A percentile compares a stretch with the other conserved stretches of the same genome.
phyloP scores from a whole-genome alignment of 2,888 invertebrate genomes.

The Euplexia lucipara region DNA sequence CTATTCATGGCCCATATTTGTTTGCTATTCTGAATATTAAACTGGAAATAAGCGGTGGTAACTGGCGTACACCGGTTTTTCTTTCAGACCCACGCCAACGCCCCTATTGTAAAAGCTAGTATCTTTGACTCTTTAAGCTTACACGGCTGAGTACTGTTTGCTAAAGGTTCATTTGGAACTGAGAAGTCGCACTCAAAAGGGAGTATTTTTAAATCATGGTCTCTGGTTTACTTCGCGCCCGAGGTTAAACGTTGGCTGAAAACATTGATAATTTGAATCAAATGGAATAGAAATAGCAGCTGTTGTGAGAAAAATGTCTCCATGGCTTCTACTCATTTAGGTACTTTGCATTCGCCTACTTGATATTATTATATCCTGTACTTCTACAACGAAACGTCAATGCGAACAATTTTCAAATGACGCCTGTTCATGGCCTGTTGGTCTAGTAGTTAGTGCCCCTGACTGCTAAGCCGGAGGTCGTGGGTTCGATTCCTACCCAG shows the following conservation, averaged over 20 bases:
- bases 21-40: conserved; percentile 40
- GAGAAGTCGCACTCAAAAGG: conserved; percentile 1
- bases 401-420: too few species aligned
- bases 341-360: too few species aligned
- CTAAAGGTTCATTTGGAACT: conserved; percentile 30
- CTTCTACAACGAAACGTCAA: too few species aligned
- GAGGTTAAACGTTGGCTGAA: conserved; percentile 4
- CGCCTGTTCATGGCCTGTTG: too few species aligned
- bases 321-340: neutral
- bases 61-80: conserved; percentile 9
- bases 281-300: neutral
- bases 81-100: conserved; percentile 11
- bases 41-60: conserved; percentile 9
- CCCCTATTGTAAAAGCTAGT: conserved; percentile 16
- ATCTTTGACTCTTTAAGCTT: conserved; percentile 32
- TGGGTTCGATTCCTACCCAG: too few species aligned
- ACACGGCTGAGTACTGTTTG: conserved; percentile 38
- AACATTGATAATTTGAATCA: conserved; percentile 14
- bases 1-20: conserved; percentile 46
- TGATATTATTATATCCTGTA: too few species aligned
- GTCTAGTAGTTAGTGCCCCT: too few species aligned
- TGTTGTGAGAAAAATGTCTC: neutral
- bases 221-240: neutral
- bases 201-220: conserved; percentile 22
- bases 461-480: too few species aligned